Percentiles rank a stretch among this genome's conserved stretches.
phyloP scores from a whole-genome alignment of 2,797 vertebrate genomes.

The Hephaestus fuliginosus region DNA sequence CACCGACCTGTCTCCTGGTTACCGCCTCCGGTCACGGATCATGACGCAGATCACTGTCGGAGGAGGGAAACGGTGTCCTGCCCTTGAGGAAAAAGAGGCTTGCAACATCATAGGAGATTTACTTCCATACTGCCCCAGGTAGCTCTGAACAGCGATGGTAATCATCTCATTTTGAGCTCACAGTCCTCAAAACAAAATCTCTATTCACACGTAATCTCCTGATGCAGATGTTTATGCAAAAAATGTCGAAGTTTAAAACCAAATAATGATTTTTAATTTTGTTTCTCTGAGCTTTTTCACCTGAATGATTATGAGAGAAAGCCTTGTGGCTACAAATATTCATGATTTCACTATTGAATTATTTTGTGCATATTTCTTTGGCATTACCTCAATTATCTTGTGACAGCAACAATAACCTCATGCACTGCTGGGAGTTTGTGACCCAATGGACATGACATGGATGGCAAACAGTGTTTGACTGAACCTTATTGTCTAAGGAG shows the following conservation, averaged over 20 bases:
- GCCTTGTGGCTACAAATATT: conserved; percentile 47
- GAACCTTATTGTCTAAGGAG: conserved; percentile 32
- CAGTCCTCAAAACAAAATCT: not conserved
- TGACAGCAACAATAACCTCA: conserved; percentile 28
- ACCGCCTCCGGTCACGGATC: conserved; percentile 88
- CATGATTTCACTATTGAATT: conserved; percentile 39
- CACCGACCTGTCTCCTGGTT: conserved; percentile 86
- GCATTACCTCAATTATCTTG: conserved; percentile 32
- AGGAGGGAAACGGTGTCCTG: conserved; percentile 86
- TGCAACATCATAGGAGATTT: conserved; percentile 88
- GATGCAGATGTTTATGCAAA: conserved; percentile 5
- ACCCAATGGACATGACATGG: conserved; percentile 27
- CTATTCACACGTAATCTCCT: not conserved
- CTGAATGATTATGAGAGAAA: conserved; percentile 41
- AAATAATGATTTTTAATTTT: conserved; percentile 51
- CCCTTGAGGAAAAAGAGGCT: conserved; percentile 91
- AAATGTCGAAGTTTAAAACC: conserved; percentile 28
- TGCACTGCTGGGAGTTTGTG: conserved; percentile 18
- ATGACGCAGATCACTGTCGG: conserved; percentile 86
- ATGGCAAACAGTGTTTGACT: conserved; percentile 29
- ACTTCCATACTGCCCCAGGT: conserved; percentile 94
- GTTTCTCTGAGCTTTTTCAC: conserved; percentile 40
- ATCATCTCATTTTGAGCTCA: conserved; percentile 11
- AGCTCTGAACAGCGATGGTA: not conserved
- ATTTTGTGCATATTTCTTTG: conserved; percentile 12